Percentiles rank a stretch among this genome's conserved stretches.
Conservation (phyloP, 2,113 vertebrate species). For the Mus pahari region DNA sequence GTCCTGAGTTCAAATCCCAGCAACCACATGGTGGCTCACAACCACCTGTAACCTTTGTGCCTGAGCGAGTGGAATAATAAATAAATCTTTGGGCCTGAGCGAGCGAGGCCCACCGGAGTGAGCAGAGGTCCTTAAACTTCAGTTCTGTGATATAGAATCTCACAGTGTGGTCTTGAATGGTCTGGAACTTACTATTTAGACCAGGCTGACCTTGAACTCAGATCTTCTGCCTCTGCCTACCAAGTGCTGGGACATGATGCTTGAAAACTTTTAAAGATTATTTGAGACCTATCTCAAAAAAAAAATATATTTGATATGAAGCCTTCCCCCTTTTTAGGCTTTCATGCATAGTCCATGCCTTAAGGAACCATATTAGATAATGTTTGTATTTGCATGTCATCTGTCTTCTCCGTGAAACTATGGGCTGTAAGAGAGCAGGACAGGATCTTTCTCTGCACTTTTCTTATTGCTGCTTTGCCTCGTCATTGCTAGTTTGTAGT, state of each 20-base stretch:
- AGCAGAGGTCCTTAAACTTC: too few species aligned
- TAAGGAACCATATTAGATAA: not conserved
- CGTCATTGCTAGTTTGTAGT: not conserved
- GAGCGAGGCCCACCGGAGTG: too few species aligned
- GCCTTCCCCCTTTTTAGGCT: not conserved
- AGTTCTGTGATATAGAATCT: not conserved
- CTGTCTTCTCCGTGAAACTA: not conserved
- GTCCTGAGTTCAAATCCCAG: too few species aligned
- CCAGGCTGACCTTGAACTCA: not conserved
- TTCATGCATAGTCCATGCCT: not conserved
- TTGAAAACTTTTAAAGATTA: constrained; percentile 25
- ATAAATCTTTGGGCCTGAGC: too few species aligned
- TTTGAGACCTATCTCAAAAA: constrained; percentile 25
- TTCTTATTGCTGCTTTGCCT: not conserved
- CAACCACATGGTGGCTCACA: too few species aligned
- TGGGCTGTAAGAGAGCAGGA: not conserved
- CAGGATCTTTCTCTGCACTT: not conserved
- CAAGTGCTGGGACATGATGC: not conserved
- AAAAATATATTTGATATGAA: not conserved
- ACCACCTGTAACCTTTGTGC: too few species aligned
- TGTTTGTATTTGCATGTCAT: not conserved
- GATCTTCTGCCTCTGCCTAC: not conserved
- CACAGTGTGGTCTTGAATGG: not conserved
- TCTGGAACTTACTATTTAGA: not conserved
- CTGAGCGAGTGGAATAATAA: too few species aligned